A percentile compares a stretch with the other conserved stretches of the same genome.
These are phyloP conservation scores for Carollia perspicillata DNA, from an alignment of 2,113 vertebrate species.

Conservation along the genomic window DNA sequence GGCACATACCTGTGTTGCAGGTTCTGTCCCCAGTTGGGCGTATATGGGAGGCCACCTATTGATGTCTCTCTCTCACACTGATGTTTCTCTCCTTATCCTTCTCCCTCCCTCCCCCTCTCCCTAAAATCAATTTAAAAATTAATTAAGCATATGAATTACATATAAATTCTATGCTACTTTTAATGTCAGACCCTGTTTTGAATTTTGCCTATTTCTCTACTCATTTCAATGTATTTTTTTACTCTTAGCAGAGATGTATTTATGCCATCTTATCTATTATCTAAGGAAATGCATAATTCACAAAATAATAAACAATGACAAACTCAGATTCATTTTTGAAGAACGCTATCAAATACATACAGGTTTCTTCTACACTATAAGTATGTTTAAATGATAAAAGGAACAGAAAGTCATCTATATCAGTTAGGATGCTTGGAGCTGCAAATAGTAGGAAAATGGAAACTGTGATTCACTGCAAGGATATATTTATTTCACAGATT, in stretches of 20 bases:
- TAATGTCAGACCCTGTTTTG: conserved; percentile 18
- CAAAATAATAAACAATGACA: neutral
- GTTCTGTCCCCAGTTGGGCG: too few relatives aligned
- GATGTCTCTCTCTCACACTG: too few relatives aligned
- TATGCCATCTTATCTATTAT: neutral
- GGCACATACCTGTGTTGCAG: too few relatives aligned
- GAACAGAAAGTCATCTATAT: neutral
- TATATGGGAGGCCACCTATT: too few relatives aligned
- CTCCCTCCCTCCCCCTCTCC: too few relatives aligned
- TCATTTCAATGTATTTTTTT: neutral
- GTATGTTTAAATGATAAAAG: neutral
- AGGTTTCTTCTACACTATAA: neutral
- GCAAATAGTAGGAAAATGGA: conserved; percentile 3
- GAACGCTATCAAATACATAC: neutral
- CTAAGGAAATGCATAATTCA: neutral
- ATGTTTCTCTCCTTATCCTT: too few relatives aligned
- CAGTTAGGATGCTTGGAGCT: neutral
- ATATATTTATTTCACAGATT: neutral
- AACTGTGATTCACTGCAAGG: neutral
- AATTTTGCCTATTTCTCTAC: conserved; percentile 50
- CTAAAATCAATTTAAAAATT: too few relatives aligned
- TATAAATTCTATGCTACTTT: neutral
- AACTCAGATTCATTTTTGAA: conserved; percentile 20
- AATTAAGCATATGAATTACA: conserved; percentile 31
- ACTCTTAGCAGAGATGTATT: neutral